These are phyloP conservation scores for Cancer borealis DNA, from an alignment of 2,888 invertebrate genomes.

Conservation along the genomic window DNA sequence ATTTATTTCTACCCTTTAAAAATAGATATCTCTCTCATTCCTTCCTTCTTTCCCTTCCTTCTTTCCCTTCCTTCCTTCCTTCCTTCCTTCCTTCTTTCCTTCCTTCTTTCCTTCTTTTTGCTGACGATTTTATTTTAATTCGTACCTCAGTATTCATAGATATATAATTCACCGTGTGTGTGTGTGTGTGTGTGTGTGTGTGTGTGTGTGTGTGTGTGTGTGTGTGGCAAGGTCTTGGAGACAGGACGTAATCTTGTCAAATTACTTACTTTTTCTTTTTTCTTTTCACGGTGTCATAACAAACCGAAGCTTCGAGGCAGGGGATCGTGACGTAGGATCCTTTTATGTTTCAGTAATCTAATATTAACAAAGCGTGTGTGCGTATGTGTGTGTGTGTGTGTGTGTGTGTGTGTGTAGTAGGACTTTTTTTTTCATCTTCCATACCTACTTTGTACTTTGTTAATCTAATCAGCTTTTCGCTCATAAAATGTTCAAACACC, in stretches of 20 bases:
- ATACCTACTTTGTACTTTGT: background rate
- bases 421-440: background rate
- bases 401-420: background rate
- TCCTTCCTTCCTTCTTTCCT: background rate
- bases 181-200: slow-evolving; percentile 26
- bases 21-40: background rate
- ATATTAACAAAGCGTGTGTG: background rate
- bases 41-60: background rate
- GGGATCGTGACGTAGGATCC: background rate
- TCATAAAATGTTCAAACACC: background rate
- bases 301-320: background rate
- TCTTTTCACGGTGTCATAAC: background rate
- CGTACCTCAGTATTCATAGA: background rate
- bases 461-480: background rate
- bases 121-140: background rate
- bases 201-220: slow-evolving; percentile 20
- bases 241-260: background rate
- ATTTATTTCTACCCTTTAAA: too few species aligned
- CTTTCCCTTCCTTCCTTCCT: background rate
- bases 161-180: background rate
- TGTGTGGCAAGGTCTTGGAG: background rate
- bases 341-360: background rate
- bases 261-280: background rate
- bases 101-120: background rate
- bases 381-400: background rate